A percentile compares a stretch with the other conserved stretches of the same genome.
Evolutionary conservation across 2,113 vertebrate genomes (phyloP).

Genomic region (Mustela lutreola): DNA sequence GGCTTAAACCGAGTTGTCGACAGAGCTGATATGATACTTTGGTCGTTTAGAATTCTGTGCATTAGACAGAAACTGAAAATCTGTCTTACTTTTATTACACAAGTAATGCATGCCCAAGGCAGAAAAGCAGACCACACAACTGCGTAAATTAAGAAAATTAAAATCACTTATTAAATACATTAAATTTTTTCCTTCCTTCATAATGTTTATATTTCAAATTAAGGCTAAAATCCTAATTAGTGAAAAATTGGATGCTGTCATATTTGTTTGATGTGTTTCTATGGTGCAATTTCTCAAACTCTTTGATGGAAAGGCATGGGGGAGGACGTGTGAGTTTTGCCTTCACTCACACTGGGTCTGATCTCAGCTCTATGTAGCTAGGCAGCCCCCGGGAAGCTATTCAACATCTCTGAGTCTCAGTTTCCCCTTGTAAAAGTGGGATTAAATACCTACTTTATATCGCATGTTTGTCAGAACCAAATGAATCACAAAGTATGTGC

Average conservation of each 20-base stretch:
- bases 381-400: not conserved
- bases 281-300: not conserved
- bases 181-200: not conserved
- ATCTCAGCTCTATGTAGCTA: not conserved
- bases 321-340: not conserved
- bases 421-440: not conserved
- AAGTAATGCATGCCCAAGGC: slow-evolving; percentile 67
- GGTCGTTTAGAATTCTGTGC: slow-evolving; percentile 39
- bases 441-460: not conserved
- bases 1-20: not conserved
- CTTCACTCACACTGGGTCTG: not conserved
- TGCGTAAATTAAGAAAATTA: slow-evolving; percentile 62
- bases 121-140: slow-evolving; percentile 43
- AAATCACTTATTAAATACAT: slow-evolving; percentile 72
- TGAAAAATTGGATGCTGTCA: slow-evolving; percentile 9
- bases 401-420: slow-evolving; percentile 36
- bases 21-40: not conserved
- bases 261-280: slow-evolving; percentile 2
- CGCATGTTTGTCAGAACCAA: not conserved
- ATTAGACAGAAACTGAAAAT: slow-evolving; percentile 62
- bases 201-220: slow-evolving; percentile 53
- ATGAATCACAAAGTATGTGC: not conserved
- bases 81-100: slow-evolving; percentile 60
- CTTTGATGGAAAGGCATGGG: not conserved
- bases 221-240: slow-evolving; percentile 65